Evolutionary conservation across 2,888 invertebrate species (phyloP), one percentile per base, ranked within the genome.

Genomic region (Drosophila bunnanda): DNA sequence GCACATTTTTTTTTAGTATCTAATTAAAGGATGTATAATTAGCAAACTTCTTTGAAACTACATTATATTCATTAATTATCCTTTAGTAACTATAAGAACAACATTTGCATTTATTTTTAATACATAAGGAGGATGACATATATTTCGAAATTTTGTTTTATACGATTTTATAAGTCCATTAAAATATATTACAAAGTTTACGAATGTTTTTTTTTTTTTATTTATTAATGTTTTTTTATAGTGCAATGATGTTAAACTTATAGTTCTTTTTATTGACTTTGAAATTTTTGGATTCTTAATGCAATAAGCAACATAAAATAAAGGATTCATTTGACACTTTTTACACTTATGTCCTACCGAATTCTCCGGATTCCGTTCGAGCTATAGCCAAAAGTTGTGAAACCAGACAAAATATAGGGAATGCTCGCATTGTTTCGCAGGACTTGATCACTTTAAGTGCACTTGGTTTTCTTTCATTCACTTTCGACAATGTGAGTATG

Each of bases 361-460:
- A 91, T 60, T 82, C 78, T 1, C 90, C 91, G 20, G 50, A 66
- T 76, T 90, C 91, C 61, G 70, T 12, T 50, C 55, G 77, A 36
- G 71, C 50, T 64, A 57, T 52, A 67, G 78, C 64, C 75, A 80
- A 75, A 69, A 82, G 54, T 41, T 64, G 64, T 12, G n/a, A 34
- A n/a, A 64, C 8, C 74, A 76, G 66, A 73, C 56, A 61, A 54
- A 73, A 36, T 60, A 62, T 72, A 54, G 62, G 67, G 1, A 65
- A 44, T 8, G 62, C 61, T 70, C 25, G 44, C 79, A 87, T 85
- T 41, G 71, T 50, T 53, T 36, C 9, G 34, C 65, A 60, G 65
- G 70, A 76, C 60, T 79, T 62, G 46, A 41, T 30, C 34, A 30
- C 30, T 53, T 36, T 32, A 32, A 3, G 32, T 17, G 48, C 34